phyloP scores from a whole-genome alignment of 2,113 vertebrate species.

The Epinephelus lanceolatus region DNA sequence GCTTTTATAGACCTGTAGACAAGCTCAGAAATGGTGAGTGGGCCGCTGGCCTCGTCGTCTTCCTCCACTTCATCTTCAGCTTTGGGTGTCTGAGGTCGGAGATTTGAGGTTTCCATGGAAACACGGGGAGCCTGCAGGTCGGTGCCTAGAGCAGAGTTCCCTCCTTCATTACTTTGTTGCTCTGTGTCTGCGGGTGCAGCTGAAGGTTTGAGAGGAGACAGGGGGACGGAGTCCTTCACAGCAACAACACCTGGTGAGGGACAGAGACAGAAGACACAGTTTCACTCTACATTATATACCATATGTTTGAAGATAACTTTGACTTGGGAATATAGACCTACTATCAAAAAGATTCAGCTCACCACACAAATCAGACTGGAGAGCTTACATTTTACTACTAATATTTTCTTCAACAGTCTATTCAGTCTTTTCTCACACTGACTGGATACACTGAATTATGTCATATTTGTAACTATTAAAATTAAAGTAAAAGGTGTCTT shows the following conservation, averaged over 20 bases:
- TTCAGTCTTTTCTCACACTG: neutral
- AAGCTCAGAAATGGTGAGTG: conserved; percentile 94
- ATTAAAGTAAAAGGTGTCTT: neutral
- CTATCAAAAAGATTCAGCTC: neutral
- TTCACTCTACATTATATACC: neutral
- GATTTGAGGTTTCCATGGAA: conserved; percentile 72
- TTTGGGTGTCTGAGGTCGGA: conserved; percentile 66
- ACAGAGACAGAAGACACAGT: neutral
- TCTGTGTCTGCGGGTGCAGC: conserved; percentile 60
- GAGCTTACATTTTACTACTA: neutral
- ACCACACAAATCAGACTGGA: too few relatives aligned
- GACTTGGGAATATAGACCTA: neutral
- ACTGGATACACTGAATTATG: neutral
- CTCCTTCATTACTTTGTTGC: conserved; percentile 55
- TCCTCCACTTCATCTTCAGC: conserved; percentile 71
- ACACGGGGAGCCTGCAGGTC: conserved; percentile 63
- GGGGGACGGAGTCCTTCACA: conserved; percentile 77
- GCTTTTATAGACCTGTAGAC: conserved; percentile 82
- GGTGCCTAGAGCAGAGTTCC: conserved; percentile 29
- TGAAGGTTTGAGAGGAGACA: conserved; percentile 79
- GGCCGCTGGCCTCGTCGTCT: conserved; percentile 82
- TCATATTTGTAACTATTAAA: neutral
- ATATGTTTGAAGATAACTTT: neutral
- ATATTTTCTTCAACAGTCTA: neutral
- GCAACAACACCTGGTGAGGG: conserved; percentile 73